A percentile compares a stretch with the other conserved stretches of the same genome.
phyloP scores from a whole-genome alignment of 2,888 invertebrate genomes.

The Napeogenes sylphis region DNA sequence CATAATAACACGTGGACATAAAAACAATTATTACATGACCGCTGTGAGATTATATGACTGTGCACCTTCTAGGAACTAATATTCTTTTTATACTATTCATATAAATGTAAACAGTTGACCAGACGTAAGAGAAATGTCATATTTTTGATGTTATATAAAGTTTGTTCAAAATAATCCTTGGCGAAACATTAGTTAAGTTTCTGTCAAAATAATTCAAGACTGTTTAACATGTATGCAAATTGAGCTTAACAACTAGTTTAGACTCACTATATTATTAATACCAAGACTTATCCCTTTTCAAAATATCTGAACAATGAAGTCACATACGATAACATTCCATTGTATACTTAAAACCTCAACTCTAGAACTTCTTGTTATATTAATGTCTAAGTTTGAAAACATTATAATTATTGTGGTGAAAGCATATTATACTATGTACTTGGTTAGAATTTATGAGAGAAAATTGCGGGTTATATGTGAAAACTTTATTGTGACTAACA shows the following conservation, averaged over 20 bases:
- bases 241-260: no score
- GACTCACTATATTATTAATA: no score
- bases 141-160: no score
- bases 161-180: no score
- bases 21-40: constrained; percentile 2
- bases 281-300: no score
- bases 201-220: no score
- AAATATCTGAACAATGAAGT: no score
- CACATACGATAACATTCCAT: no score
- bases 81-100: neutral
- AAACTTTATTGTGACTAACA: neutral
- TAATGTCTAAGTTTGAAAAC: neutral
- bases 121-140: no score
- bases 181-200: no score
- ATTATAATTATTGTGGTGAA: constrained; percentile 20
- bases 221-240: no score
- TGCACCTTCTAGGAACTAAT: neutral
- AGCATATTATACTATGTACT: constrained; percentile 14
- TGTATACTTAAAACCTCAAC: neutral
- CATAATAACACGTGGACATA: constrained; percentile 15
- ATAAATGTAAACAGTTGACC: no score
- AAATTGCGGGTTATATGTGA: constrained; percentile 13
- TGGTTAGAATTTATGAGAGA: constrained; percentile 15
- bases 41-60: neutral
- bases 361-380: neutral